phyloP scores from a whole-genome alignment of 1,140 invertebrate species.

The Venustaconcha ellipsiformis region DNA sequence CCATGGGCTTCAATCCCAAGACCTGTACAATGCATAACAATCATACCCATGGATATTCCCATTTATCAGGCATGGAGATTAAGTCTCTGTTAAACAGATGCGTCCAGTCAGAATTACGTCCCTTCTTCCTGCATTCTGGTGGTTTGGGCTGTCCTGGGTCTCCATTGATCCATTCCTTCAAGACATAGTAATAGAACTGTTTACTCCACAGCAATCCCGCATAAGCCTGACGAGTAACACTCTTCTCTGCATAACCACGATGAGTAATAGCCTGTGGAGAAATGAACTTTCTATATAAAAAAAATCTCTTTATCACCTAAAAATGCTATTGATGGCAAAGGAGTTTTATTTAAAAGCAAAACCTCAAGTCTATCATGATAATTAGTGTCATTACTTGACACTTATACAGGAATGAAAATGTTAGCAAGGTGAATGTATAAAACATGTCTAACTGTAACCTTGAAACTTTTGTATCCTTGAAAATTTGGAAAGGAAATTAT shows the following conservation, averaged over 20 bases:
- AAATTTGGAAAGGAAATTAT: too few species aligned
- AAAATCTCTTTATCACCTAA: too few species aligned
- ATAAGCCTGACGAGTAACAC: slow-evolving; percentile 66
- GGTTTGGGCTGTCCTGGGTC: slow-evolving; percentile 57
- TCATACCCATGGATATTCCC: slow-evolving; percentile 71
- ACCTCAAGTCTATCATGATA: too few species aligned
- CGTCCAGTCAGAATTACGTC: slow-evolving; percentile 65
- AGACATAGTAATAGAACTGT: slow-evolving; percentile 70
- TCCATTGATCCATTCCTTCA: slow-evolving; percentile 64
- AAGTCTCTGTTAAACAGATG: slow-evolving; percentile 68
- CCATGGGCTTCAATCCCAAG: too few species aligned
- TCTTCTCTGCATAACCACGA: slow-evolving; percentile 39
- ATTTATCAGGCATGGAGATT: slow-evolving; percentile 71
- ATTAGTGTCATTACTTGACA: too few species aligned
- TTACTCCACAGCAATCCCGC: slow-evolving; percentile 70
- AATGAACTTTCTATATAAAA: neutral
- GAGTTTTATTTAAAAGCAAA: too few species aligned
- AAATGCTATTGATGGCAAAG: too few species aligned
- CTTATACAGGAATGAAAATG: too few species aligned
- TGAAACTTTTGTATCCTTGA: too few species aligned
- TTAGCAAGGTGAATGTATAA: too few species aligned
- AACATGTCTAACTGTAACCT: too few species aligned
- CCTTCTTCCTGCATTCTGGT: slow-evolving; percentile 37
- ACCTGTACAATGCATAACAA: too few species aligned
- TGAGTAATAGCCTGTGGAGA: slow-evolving; percentile 48